phyloP scores from a whole-genome alignment of 2,797 vertebrate species.

The Neosalanx taihuensis region DNA sequence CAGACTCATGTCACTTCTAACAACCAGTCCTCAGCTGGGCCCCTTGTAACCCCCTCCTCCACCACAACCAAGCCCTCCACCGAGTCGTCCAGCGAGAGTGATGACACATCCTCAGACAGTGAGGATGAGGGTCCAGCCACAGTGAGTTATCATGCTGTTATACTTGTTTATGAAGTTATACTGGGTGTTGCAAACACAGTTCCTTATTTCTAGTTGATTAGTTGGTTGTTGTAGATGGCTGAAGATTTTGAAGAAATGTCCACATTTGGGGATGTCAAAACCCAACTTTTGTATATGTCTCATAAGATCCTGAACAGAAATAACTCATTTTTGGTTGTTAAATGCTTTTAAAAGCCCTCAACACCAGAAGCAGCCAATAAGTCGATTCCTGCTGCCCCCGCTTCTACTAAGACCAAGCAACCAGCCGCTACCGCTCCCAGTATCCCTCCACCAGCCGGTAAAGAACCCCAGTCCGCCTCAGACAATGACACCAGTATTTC shows the following conservation, averaged over 20 bases:
- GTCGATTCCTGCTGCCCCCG: neutral
- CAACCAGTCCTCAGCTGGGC: constrained; percentile 10
- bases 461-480: neutral
- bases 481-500: neutral
- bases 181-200: neutral
- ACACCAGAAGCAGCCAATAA: neutral
- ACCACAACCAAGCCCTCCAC: neutral
- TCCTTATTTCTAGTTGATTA: neutral
- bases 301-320: neutral
- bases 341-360: neutral
- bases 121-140: neutral
- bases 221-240: neutral
- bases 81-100: constrained; percentile 16
- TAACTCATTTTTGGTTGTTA: neutral
- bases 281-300: neutral
- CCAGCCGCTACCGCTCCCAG: neutral
- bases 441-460: neutral
- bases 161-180: neutral
- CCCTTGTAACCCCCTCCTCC: neutral
- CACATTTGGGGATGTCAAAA: neutral
- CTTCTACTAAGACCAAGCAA: neutral
- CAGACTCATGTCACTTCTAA: constrained; percentile 20
- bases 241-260: too few species aligned
- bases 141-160: neutral
- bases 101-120: constrained; percentile 21